Base-by-base conservation (phyloP, 2,113 vertebrate species). In the Dicentrarchus labrax region DNA sequence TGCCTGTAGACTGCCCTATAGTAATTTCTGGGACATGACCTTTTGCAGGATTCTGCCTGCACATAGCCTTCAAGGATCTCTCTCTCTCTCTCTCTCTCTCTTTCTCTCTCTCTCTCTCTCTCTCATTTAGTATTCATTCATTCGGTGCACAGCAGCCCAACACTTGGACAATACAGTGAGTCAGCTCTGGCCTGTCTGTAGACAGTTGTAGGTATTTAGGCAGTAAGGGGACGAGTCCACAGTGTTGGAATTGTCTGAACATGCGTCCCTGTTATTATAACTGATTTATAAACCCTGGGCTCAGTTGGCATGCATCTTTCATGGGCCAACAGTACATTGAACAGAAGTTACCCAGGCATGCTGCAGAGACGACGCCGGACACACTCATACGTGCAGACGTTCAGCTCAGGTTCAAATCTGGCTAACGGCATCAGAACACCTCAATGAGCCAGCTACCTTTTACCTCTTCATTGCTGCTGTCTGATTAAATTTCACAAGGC, bases 21-120 rank as follows among this genome's bases (percentile, higher is more conserved):
- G 83, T 68, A 2, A 73, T 85, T 80, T 79, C 66, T 67, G 78
- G 77, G 83, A 92, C 57, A 15, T 78, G 76, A 92, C 84, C 89
- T 81, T 92, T 87, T 51, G 39, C 57, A 38, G 68, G 53, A 56
- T 62, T 83, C 56, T 47, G 48, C 19, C 4, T 72, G 50, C 8
- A 16, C 53, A 62, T 30, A n/a, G 47, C 50, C n/a, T 70, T 43
- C 30, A 24, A 73, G 61, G 47, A 82, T 81, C 56, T 24, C 56
- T 57, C 57, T 36, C 54, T 24, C 11, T 57, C 22, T 57, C 13
- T 83, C 56, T 24, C 56, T 53, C 53, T 22, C 51, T 53, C 51
- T 53, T 19, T 53, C n/a, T 30, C 30, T 30, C 30, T 30, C 30
- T 30, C 30, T 30, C 30, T 30, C 30, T 30, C 30, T 30, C 30